phyloP scores from a whole-genome alignment of 2,797 vertebrate species.

The Micropoecilia bifurca region DNA sequence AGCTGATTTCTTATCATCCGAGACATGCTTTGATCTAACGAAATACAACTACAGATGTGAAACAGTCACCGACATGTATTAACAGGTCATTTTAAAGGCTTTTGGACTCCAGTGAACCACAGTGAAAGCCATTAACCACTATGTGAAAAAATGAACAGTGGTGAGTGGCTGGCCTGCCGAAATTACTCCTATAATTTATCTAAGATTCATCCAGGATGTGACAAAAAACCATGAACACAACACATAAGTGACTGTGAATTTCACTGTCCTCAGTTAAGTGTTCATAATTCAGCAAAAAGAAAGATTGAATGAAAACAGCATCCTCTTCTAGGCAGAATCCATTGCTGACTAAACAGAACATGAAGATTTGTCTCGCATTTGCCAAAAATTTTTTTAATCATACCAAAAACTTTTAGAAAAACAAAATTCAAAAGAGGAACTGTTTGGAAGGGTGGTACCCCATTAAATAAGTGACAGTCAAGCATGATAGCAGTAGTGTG shows the following conservation, averaged over 20 bases:
- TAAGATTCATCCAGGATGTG: background rate
- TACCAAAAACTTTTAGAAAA: background rate
- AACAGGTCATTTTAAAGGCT: background rate
- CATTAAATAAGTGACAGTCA: background rate
- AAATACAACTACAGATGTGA: background rate
- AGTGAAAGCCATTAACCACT: background rate
- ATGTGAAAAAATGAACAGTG: background rate
- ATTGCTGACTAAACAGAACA: background rate
- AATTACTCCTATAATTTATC: background rate
- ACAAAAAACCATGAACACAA: background rate
- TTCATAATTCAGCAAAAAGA: background rate
- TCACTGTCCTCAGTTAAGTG: background rate
- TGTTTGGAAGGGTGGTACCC: background rate
- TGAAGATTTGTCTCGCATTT: background rate
- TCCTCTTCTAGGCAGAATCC: background rate
- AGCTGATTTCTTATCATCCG: slow-evolving; percentile 1
- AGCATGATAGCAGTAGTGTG: background rate
- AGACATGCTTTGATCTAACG: background rate
- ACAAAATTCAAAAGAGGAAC: background rate
- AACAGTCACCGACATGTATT: background rate
- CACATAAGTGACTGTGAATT: background rate
- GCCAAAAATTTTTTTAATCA: background rate
- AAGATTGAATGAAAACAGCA: background rate
- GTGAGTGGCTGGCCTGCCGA: background rate
- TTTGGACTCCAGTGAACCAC: background rate